Percentiles rank a stretch among this genome's conserved stretches.
Evolutionary conservation across 2,888 invertebrate species (phyloP).

Genomic region (Drosophila anomalata): DNA sequence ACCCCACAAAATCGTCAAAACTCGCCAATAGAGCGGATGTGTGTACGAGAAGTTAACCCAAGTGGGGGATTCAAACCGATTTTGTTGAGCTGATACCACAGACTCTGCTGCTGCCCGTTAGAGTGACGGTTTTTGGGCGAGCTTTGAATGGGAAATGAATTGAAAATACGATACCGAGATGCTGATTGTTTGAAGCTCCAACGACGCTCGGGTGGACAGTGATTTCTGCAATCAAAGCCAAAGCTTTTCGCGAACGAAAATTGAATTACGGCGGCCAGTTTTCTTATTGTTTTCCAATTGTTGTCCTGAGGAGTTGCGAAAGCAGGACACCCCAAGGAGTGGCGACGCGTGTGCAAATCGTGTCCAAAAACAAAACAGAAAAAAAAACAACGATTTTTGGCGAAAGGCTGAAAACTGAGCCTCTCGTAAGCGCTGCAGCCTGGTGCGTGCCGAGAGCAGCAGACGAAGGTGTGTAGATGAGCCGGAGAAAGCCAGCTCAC

Average conservation of each 20-base stretch:
- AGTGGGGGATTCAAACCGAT: slow-evolving; percentile 1
- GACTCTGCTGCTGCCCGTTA: slow-evolving; percentile 1
- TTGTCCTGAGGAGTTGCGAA: not conserved
- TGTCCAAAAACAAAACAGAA: not conserved
- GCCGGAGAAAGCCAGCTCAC: slow-evolving; percentile 33
- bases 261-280: not conserved
- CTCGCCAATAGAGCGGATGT: slow-evolving; percentile 41
- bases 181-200: not conserved
- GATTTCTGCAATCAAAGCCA: not conserved
- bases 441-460: slow-evolving; percentile 8
- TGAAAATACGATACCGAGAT: not conserved
- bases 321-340: slow-evolving; percentile 1
- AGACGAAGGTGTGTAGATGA: slow-evolving; percentile 17
- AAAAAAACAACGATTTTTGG: not conserved
- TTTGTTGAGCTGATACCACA: not conserved
- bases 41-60: slow-evolving; percentile 44
- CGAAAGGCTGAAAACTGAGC: not conserved
- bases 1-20: slow-evolving; percentile 16
- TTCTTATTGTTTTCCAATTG: slow-evolving; percentile 1
- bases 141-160: not conserved
- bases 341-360: not conserved
- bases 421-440: not conserved
- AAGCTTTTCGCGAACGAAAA: not conserved
- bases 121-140: not conserved
- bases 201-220: not conserved